Evolutionary conservation across 1,140 invertebrate species (phyloP).

Genomic region (Pollicipes pollicipes): DNA sequence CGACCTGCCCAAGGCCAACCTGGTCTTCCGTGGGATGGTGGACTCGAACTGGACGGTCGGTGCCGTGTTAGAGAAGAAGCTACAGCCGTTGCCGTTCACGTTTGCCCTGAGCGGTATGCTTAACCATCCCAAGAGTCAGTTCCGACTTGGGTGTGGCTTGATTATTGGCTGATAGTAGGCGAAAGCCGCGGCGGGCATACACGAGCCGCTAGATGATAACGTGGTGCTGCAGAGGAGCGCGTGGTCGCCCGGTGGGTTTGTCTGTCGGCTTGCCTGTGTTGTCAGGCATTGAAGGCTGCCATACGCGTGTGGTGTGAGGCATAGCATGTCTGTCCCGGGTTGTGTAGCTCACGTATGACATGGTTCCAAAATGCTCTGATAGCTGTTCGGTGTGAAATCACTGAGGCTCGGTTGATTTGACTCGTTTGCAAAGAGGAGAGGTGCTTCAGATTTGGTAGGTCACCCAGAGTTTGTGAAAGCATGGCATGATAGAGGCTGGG

Average conservation of each 20-base stretch:
- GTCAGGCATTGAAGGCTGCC: too few relatives aligned
- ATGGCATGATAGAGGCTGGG: too few relatives aligned
- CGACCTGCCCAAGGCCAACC: conserved; percentile 86
- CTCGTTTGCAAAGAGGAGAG: too few relatives aligned
- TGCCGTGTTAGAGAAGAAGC: conserved; percentile 82
- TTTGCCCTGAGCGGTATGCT: conserved; percentile 79
- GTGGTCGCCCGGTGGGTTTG: not conserved
- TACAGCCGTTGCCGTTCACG: conserved; percentile 80
- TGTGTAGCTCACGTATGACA: too few relatives aligned
- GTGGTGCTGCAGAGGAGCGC: not conserved
- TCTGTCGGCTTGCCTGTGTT: not conserved
- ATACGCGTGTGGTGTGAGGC: not conserved
- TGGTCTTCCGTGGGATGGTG: conserved; percentile 70
- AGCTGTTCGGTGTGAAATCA: too few relatives aligned
- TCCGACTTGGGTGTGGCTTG: conserved; percentile 67
- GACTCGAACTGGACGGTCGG: conserved; percentile 93
- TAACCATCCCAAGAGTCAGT: conserved; percentile 77
- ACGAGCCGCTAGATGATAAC: not conserved
- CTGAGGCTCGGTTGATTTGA: too few relatives aligned
- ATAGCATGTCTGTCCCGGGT: not conserved
- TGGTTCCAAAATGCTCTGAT: too few relatives aligned
- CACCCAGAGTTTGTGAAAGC: too few relatives aligned
- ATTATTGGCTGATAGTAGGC: conserved; percentile 45
- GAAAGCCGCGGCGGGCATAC: too few relatives aligned
- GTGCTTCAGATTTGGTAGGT: too few relatives aligned